Conservation (phyloP, 2,113 vertebrate species). For the Opisthocomus hoazin region DNA sequence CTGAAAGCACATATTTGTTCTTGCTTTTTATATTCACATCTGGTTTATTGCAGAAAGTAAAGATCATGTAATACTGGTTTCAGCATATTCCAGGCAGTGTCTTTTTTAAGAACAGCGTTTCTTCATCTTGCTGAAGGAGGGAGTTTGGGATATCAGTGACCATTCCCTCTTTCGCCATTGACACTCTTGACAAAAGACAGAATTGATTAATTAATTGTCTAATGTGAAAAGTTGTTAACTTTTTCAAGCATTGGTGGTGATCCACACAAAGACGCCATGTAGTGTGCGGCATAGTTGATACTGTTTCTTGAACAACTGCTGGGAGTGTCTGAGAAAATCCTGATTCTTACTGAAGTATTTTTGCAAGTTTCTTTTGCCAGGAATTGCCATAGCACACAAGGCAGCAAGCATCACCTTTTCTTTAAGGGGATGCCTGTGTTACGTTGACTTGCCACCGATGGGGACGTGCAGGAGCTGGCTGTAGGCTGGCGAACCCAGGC, state of each 20-base stretch:
- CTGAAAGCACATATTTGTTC: neutral
- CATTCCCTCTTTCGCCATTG: neutral
- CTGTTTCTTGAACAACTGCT: neutral
- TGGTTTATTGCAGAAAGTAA: neutral
- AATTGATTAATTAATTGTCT: neutral
- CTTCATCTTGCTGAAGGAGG: neutral
- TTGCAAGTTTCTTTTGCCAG: too few species aligned
- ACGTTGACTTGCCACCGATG: accelerated
- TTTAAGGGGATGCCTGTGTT: accelerated
- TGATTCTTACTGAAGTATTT: accelerated
- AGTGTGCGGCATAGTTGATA: accelerated
- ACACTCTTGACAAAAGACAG: neutral
- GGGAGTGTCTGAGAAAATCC: neutral
- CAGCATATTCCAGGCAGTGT: neutral
- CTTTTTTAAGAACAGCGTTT: neutral
- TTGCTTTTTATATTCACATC: neutral
- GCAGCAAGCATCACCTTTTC: neutral
- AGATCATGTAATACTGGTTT: neutral
- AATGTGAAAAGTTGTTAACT: neutral
- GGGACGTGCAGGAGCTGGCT: neutral
- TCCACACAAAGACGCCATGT: accelerated
- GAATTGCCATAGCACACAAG: accelerated
- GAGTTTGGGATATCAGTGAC: neutral
- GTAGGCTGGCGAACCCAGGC: neutral
- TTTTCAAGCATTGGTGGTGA: neutral